phyloP scores from a whole-genome alignment of 1,140 invertebrate species.

The Cepaea nemoralis region DNA sequence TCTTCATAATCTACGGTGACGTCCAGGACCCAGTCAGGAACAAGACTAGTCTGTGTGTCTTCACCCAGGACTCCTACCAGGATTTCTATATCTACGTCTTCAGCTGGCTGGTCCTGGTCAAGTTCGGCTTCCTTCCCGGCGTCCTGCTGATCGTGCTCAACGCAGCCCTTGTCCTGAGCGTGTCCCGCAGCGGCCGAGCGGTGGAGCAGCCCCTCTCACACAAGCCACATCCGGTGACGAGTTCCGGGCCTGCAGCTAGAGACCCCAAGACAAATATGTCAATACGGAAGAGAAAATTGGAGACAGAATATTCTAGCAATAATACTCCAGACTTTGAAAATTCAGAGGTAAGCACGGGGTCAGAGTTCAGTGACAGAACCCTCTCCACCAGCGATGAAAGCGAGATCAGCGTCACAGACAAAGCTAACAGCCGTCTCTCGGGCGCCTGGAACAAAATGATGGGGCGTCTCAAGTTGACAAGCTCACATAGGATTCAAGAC shows the following conservation, averaged over 20 bases:
- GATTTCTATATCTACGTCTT: conserved; percentile 18
- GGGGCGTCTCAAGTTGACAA: not conserved
- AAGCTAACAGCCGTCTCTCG: not conserved
- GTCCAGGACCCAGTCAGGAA: not conserved
- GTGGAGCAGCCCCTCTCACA: not conserved
- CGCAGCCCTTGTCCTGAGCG: not conserved
- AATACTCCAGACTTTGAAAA: not conserved
- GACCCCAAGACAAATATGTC: not conserved
- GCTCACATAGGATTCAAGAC: not conserved
- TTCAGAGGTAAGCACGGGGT: not conserved
- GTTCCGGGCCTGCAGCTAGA: not conserved
- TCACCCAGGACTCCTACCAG: not conserved
- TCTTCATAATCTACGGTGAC: conserved; percentile 38
- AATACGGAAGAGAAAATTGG: not conserved
- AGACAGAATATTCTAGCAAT: not conserved
- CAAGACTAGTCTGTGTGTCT: not conserved
- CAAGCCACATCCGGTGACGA: not conserved
- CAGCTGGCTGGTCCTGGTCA: conserved; percentile 29
- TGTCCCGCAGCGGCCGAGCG: not conserved
- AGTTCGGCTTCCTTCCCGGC: conserved; percentile 24
- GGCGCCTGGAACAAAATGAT: not conserved
- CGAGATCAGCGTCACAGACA: not conserved
- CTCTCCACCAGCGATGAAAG: not conserved
- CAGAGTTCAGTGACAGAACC: not conserved
- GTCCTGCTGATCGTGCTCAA: conserved; percentile 18